Percentiles rank a stretch among this genome's conserved stretches.
These are phyloP conservation scores for Drosophila yakuba DNA, from an alignment of 1,140 invertebrate genomes.

Conservation along the genomic window DNA sequence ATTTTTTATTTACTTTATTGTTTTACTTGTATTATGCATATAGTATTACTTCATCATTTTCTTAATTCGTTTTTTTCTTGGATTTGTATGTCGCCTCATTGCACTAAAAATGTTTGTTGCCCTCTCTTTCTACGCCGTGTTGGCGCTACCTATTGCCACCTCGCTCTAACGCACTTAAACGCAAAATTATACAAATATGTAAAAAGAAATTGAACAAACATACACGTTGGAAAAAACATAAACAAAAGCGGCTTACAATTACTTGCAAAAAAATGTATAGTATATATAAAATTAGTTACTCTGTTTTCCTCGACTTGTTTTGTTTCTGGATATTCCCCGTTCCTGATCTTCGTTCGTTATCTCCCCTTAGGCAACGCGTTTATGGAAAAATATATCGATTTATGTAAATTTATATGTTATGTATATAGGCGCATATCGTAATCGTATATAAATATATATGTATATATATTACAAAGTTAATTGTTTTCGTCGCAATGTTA, in stretches of 20 bases:
- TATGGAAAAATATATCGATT: constrained; percentile 42
- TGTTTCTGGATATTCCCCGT: constrained; percentile 14
- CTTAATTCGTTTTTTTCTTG: constrained; percentile 10
- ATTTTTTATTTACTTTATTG: constrained; percentile 50
- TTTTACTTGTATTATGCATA: constrained; percentile 50
- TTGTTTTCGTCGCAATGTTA: constrained; percentile 31
- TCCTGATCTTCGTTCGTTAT: constrained; percentile 5
- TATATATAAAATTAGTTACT: constrained; percentile 38
- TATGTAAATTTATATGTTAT: constrained; percentile 45
- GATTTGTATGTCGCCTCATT: constrained; percentile 61
- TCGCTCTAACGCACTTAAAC: constrained; percentile 45
- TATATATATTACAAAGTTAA: constrained; percentile 51
- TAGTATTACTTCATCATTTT: constrained; percentile 35
- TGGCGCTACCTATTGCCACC: constrained; percentile 31
- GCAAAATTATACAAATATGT: constrained; percentile 45
- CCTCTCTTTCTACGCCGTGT: constrained; percentile 40
- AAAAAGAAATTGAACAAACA: constrained; percentile 48
- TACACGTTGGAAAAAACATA: constrained; percentile 35
- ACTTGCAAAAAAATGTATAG: constrained; percentile 37
- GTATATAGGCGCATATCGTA: constrained; percentile 50
- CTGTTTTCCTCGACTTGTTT: constrained; percentile 9
- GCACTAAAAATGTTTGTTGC: constrained; percentile 58
- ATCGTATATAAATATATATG: constrained; percentile 46
- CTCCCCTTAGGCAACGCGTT: constrained; percentile 18
- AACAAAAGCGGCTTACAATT: constrained; percentile 64